A percentile compares a stretch with the other conserved stretches of the same genome.
phyloP scores from a whole-genome alignment of 2,113 vertebrate species.

The Aspidoscelis tigris region DNA sequence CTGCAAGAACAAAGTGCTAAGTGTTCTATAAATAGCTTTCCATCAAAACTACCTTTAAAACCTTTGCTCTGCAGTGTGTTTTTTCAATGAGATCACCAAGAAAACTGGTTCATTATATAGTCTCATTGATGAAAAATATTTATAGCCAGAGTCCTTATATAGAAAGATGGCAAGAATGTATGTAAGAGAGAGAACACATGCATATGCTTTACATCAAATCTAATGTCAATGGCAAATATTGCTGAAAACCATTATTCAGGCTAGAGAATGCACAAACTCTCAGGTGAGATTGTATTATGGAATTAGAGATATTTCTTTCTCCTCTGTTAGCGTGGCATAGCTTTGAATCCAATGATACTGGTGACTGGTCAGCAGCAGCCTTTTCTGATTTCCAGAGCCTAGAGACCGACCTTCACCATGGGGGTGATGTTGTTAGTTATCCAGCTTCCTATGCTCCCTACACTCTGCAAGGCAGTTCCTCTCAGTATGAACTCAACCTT shows the following conservation, averaged over 20 bases:
- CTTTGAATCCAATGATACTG: neutral
- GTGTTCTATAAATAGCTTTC: neutral
- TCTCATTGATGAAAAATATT: neutral
- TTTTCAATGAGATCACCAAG: too few relatives aligned
- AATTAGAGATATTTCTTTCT: constrained; percentile 15
- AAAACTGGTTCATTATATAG: neutral
- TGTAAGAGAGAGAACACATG: neutral
- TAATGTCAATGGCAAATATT: neutral
- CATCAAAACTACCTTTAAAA: neutral
- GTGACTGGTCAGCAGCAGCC: constrained; percentile 33
- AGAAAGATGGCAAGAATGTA: neutral
- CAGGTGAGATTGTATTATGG: constrained; percentile 31
- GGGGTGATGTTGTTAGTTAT: constrained; percentile 29
- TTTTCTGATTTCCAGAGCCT: constrained; percentile 43
- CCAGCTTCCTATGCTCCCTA: neutral
- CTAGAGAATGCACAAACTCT: constrained; percentile 5
- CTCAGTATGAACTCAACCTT: constrained; percentile 52
- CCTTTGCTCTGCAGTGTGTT: neutral
- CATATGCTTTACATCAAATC: neutral
- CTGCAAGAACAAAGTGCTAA: neutral
- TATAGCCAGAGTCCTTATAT: neutral
- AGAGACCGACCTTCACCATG: constrained; percentile 13
- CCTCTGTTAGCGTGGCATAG: constrained; percentile 14
- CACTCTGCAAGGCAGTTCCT: constrained; percentile 45
- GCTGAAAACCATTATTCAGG: constrained; percentile 44